These are phyloP conservation scores for Rafetus swinhoei DNA, from an alignment of 2,113 vertebrate genomes.

Conservation along the genomic window DNA sequence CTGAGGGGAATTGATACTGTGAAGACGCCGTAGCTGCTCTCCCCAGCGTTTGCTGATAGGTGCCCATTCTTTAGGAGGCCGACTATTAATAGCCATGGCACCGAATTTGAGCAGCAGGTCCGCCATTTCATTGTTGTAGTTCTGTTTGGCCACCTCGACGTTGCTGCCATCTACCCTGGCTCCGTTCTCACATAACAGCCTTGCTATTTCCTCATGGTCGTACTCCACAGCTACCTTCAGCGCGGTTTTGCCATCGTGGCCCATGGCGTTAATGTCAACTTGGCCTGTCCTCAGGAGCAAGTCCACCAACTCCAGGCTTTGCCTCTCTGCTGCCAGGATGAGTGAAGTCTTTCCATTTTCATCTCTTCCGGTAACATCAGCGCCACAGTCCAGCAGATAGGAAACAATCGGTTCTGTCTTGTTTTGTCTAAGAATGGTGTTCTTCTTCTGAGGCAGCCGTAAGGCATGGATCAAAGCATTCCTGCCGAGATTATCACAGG, in stretches of 20 bases:
- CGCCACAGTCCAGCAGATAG: conserved; percentile 44
- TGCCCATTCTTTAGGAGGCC: conserved; percentile 14
- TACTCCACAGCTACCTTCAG: conserved; percentile 65
- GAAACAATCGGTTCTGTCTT: background rate
- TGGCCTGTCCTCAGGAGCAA: conserved; percentile 57
- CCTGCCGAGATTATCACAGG: conserved; percentile 70
- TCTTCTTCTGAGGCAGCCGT: too few relatives aligned
- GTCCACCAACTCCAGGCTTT: conserved; percentile 39
- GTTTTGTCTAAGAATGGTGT: background rate
- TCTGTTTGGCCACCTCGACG: background rate
- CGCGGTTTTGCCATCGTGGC: conserved; percentile 62
- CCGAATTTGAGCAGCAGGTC: background rate
- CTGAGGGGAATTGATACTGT: conserved; percentile 24
- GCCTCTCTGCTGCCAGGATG: conserved; percentile 72
- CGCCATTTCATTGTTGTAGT: background rate
- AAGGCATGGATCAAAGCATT: conserved; percentile 67
- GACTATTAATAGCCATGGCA: background rate
- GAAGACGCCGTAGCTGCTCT: conserved; percentile 43
- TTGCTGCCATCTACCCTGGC: conserved; percentile 46
- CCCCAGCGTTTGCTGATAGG: conserved; percentile 69
- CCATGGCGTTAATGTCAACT: conserved; percentile 61
- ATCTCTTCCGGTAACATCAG: conserved; percentile 59
- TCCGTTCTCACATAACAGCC: conserved; percentile 54
- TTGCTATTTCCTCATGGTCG: rapidly evolving
- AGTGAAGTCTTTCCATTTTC: conserved; percentile 73